A percentile compares a stretch with the other conserved stretches of the same genome.
phyloP scores from a whole-genome alignment of 2,888 invertebrate species.

The Yponomeuta sedellus region DNA sequence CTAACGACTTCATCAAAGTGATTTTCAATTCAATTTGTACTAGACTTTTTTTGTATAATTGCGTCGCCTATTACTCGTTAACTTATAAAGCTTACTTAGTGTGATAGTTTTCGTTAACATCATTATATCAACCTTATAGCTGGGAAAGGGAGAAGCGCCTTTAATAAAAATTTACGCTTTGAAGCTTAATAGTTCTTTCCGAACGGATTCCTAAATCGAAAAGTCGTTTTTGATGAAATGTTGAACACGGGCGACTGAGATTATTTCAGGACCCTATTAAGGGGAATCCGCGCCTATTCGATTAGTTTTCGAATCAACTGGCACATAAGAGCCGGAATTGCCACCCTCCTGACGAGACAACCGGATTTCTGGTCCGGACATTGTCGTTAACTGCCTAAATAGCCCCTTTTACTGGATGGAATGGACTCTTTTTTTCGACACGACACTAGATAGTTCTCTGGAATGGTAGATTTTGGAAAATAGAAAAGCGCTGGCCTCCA shows the following conservation, averaged over 20 bases:
- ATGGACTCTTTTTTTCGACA: neutral
- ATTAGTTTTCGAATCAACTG: slow-evolving; percentile 9
- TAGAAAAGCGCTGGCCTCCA: neutral
- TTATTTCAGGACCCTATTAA: neutral
- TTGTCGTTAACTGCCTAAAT: slow-evolving; percentile 5
- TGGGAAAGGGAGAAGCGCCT: no score
- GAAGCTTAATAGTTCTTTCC: no score
- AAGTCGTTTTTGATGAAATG: no score
- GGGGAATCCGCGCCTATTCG: neutral
- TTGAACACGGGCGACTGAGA: neutral
- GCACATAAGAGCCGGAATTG: neutral
- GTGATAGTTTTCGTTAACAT: no score
- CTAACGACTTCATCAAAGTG: no score
- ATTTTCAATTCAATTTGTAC: no score
- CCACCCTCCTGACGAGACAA: neutral
- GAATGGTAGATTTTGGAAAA: neutral
- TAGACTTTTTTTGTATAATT: no score
- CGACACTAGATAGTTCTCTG: neutral
- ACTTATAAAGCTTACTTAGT: no score
- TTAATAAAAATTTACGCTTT: no score
- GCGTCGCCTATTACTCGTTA: no score
- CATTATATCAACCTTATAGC: no score
- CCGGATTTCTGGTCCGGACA: slow-evolving; percentile 4
- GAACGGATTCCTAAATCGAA: no score
- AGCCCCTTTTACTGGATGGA: neutral